Evolutionary conservation across 2,888 invertebrate genomes (phyloP).

Genomic region (Habrosyne pyritoides): DNA sequence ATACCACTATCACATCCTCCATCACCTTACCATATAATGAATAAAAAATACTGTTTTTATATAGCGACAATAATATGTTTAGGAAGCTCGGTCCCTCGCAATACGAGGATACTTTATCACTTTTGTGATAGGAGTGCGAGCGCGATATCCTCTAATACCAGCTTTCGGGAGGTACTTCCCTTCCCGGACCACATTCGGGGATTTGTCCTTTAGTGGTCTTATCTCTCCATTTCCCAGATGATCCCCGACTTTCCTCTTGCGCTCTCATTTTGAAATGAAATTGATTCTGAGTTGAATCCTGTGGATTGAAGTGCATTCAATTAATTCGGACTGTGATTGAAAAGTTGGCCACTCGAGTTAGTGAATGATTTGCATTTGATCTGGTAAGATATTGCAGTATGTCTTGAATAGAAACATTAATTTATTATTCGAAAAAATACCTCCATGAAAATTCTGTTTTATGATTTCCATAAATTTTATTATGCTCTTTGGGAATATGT

Average conservation of each 20-base stretch:
- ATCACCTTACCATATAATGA: too few relatives aligned
- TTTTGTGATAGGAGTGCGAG: constrained; percentile 46
- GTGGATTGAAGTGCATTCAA: constrained; percentile 63
- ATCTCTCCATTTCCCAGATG: constrained; percentile 47
- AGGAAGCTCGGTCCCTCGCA: constrained; percentile 38
- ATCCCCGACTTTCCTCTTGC: constrained; percentile 45
- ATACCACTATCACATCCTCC: constrained; percentile 18
- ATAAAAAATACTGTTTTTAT: too few relatives aligned
- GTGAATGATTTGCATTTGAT: background rate
- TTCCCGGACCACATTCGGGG: constrained; percentile 44
- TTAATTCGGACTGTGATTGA: constrained; percentile 63
- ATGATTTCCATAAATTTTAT: too few relatives aligned
- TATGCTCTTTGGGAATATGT: background rate
- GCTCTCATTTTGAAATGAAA: constrained; percentile 53
- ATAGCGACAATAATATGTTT: constrained; percentile 41
- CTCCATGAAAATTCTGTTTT: too few relatives aligned
- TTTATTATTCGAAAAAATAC: too few relatives aligned
- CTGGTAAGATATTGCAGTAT: too few relatives aligned
- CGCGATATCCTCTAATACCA: constrained; percentile 61
- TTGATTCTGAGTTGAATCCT: constrained; percentile 52
- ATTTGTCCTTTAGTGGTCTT: constrained; percentile 43
- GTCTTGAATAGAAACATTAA: too few relatives aligned
- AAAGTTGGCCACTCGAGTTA: constrained; percentile 42
- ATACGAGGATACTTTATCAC: constrained; percentile 50
- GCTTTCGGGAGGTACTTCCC: constrained; percentile 44